phyloP scores from a whole-genome alignment of 1,140 invertebrate species.

The Drosophila novamexicana region DNA sequence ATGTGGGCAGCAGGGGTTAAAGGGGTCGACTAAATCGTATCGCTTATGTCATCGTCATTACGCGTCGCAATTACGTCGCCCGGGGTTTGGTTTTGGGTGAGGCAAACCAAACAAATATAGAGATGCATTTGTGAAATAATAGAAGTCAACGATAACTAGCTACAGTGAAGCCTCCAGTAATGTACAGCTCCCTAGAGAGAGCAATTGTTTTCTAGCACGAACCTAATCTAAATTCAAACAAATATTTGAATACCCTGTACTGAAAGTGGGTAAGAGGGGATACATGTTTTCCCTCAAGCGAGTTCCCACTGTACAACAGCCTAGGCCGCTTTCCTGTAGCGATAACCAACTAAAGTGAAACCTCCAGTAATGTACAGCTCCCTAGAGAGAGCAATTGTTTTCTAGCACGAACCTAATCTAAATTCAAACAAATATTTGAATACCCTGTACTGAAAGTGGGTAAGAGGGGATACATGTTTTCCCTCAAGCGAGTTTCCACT shows the following conservation, averaged over 20 bases:
- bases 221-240: no score
- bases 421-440: no score
- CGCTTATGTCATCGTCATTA: constrained; percentile 38
- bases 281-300: neutral
- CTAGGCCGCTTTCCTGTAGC: no score
- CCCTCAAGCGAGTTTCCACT: neutral
- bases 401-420: no score
- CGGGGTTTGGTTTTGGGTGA: constrained; percentile 33
- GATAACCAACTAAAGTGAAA: neutral
- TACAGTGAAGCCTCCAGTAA: neutral
- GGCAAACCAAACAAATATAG: constrained; percentile 3
- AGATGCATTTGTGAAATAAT: constrained; percentile 18
- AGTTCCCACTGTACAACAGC: neutral
- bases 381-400: no score
- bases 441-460: no score
- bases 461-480: no score
- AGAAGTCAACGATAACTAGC: neutral
- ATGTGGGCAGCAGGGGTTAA: neutral
- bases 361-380: neutral
- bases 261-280: no score
- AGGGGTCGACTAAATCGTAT: constrained; percentile 17
- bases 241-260: no score
- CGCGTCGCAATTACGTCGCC: constrained; percentile 23
- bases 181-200: no score
- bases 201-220: no score